Evolutionary conservation across 2,113 vertebrate species (phyloP).

Genomic region (Chaenogobius annularis): DNA sequence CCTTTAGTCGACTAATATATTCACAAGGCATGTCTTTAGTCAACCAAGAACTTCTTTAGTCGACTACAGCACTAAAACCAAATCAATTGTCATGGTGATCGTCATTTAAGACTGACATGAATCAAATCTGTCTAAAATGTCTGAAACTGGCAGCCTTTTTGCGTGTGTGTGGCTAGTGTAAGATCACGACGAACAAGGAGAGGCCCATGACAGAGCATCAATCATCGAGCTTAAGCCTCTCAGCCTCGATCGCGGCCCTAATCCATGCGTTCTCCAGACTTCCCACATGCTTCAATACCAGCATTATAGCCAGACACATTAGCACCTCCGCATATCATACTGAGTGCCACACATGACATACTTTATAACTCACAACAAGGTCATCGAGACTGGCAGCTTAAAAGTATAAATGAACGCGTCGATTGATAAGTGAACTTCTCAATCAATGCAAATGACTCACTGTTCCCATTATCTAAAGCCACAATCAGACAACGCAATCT

Average conservation of each 20-base stretch:
- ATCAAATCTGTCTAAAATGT: neutral
- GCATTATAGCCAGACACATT: conserved; percentile 35
- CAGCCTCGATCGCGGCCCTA: conserved; percentile 85
- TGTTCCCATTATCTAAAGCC: conserved; percentile 11
- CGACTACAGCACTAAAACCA: no score
- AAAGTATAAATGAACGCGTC: conserved; percentile 51
- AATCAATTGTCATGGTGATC: neutral
- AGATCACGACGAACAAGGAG: conserved; percentile 87
- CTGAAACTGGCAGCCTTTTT: neutral
- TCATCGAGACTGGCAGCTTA: conserved; percentile 43
- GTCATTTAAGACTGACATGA: neutral
- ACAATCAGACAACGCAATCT: conserved; percentile 22
- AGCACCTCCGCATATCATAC: conserved; percentile 45
- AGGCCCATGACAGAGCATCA: conserved; percentile 95
- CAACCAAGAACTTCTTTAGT: no score
- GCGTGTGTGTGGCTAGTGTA: conserved; percentile 32
- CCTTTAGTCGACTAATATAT: no score
- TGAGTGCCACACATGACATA: conserved; percentile 48
- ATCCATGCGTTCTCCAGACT: conserved; percentile 88
- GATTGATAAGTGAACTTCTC: conserved; percentile 41
- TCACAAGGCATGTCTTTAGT: no score
- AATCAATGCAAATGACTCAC: conserved; percentile 23
- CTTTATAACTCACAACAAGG: conserved; percentile 60
- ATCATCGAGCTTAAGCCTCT: conserved; percentile 89
- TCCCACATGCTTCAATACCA: conserved; percentile 62